These are phyloP conservation scores for Leptopilina myrica DNA, from an alignment of 2,888 invertebrate genomes.

Conservation along the genomic window DNA sequence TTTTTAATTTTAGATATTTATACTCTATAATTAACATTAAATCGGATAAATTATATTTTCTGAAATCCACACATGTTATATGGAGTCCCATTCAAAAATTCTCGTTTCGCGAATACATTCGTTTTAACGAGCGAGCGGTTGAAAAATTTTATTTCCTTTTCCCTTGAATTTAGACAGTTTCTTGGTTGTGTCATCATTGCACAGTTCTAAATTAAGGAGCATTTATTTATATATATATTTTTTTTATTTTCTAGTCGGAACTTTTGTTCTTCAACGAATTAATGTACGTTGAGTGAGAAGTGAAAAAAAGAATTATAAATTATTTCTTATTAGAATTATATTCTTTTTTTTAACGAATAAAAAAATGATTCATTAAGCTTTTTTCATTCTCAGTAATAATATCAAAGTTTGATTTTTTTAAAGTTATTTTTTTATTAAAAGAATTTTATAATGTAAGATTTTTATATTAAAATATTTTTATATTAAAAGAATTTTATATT, in stretches of 20 bases:
- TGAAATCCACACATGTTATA: neutral
- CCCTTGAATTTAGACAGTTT: constrained; percentile 5
- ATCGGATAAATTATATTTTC: neutral
- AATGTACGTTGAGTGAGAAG: neutral
- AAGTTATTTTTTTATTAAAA: too few species aligned
- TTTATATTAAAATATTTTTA: too few species aligned
- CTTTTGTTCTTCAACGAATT: constrained; percentile 3
- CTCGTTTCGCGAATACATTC: neutral
- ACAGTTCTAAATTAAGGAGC: constrained; percentile 7
- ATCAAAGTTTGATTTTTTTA: too few species aligned
- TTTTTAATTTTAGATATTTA: too few species aligned
- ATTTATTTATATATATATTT: neutral
- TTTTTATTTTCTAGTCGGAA: constrained; percentile 2
- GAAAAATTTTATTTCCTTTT: constrained; percentile 1
- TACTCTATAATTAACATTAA: too few species aligned
- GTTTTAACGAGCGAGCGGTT: neutral
- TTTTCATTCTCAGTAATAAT: too few species aligned
- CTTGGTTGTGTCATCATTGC: constrained; percentile 17
- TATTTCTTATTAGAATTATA: neutral
- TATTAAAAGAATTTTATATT: too few species aligned
- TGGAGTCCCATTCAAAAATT: neutral
- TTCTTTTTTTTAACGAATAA: neutral
- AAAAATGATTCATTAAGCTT: too few species aligned
- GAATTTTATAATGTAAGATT: too few species aligned
- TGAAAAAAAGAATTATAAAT: neutral